Base-by-base conservation (phyloP, 2,113 vertebrate species). In the Salvator merianae region DNA sequence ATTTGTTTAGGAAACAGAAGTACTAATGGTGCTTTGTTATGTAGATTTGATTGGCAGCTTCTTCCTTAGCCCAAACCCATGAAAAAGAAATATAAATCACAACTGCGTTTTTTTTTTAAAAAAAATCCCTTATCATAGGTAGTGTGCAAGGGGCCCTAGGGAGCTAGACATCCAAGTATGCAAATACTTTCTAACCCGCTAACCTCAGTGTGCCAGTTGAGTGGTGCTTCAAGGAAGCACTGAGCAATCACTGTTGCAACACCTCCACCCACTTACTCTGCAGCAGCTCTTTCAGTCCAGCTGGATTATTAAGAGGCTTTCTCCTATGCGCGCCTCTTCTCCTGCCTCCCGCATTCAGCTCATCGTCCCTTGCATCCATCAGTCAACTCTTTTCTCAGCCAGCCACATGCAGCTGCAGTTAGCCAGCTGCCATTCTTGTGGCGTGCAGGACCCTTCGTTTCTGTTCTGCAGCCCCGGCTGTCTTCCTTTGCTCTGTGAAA, bases 381-480 rank as follows among this genome's bases (percentile, higher is more conserved):
- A 87, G 55, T 84, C 66, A 12, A 18, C 82, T 88, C 24, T 22
- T 92, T 6, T 71, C 36, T 73, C 24, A 88, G 68, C 81, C 79
- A 90, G 0, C 14, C 71, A 53, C 28, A 38, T 22, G 70, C 32
- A 84, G 77, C 53, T 73, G 43, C 30, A 81, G n/a, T 76, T 50
- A 8, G 75, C 43, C 82, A 77, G 77, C 53, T 91, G 73, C 81
- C 89, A 6, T 22, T 22, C 7, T 84, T 81, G 71, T 22, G 91
- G 32, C 6, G 14, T 5, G 30, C 71, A 79, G 10, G 84, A n/a
- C 38, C 32, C 83, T 59, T 40, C 59, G 12, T 65, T 53, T 83
- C 62, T 87, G 55, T 73, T 74, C 70, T 40, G 38, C 62, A 59
- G 34, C 30, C 26, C 55, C 72, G 20, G 20, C 62, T 55, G 24